Base-by-base conservation (phyloP, 2,113 vertebrate genomes). In the Paracanthobrama guichenoti region DNA sequence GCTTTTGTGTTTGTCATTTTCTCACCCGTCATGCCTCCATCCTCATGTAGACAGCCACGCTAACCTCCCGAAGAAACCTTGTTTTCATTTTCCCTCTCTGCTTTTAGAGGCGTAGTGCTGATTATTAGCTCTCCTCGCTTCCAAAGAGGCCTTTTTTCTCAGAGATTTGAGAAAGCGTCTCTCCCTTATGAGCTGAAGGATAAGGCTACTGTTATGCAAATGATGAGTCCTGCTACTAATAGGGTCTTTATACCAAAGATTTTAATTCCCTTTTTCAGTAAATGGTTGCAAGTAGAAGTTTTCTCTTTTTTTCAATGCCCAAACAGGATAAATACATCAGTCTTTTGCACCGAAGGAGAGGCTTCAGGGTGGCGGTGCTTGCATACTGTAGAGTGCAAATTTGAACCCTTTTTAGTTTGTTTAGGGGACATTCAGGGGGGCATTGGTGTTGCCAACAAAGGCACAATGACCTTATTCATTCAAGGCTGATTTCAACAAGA, bases 181-280 rank as follows among this genome's bases (percentile, higher is more conserved):
- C 92, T 93, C 92, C 92, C 92, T 92, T 94, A 91, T 90, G 91
- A 90, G 91, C 92, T 91, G 20, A 85, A 92, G 93, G 93, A 92
- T 95, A 95, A 95, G 93, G 91, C 94, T 94, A 93, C 93, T 95
- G 90, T 95, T 92, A 95, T 95, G 93, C 93, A 94, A 95, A 95
- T 95, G 88, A 60, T 88, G 90, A 93, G 93, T 93, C 91, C 92
- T 93, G 91, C 93, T 92, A 94, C 94, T 95, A 95, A 95, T 94
- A 94, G 93, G 92, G 90, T 92, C 91, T 94, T 94, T 94, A 93
- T 92, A 92, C 92, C 90, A 90, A 89, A 91, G 91, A 88, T 93
- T 95, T 95, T 95, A 93, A 95, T 94, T 94, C 93, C 91, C 57
- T 91, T 92, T 77, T 82, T 88, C 90, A 92, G 91, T 94, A 94